Percentiles rank a stretch among this genome's conserved stretches.
Evolutionary conservation across 2,113 vertebrate species (phyloP).

Genomic region (Pituophis catenifer): DNA sequence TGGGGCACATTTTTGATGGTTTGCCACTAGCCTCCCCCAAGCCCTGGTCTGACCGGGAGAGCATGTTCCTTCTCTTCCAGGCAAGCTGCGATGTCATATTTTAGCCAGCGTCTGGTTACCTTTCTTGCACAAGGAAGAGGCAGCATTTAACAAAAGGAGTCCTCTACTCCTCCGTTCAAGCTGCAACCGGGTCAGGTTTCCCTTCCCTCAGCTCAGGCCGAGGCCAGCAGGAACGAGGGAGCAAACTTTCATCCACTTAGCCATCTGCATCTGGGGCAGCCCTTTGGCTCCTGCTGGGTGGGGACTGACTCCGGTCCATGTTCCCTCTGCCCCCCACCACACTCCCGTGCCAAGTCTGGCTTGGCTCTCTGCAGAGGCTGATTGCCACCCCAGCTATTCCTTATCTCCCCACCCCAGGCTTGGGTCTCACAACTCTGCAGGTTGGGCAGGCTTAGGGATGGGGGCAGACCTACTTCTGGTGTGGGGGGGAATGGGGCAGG

Average conservation of each 20-base stretch:
- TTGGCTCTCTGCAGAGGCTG: background rate
- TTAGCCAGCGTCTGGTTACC: background rate
- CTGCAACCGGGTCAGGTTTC: background rate
- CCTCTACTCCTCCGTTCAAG: background rate
- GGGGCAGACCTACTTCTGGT: background rate
- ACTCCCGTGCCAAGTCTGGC: background rate
- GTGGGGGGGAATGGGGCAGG: background rate
- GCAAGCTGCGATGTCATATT: background rate
- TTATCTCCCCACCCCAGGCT: background rate
- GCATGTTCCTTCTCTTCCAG: background rate
- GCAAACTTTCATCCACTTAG: background rate
- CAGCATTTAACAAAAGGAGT: background rate
- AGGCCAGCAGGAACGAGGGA: background rate
- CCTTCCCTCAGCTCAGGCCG: background rate
- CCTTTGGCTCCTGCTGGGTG: background rate
- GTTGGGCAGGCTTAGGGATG: background rate
- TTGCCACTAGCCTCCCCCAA: background rate
- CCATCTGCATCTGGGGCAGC: background rate
- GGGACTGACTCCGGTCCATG: background rate
- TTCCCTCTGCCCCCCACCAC: background rate
- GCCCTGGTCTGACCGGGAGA: background rate
- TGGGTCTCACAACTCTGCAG: background rate
- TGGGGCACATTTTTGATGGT: background rate
- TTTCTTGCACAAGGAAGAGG: background rate
- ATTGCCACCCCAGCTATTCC: background rate